Base-by-base conservation (phyloP, 2,113 vertebrate genomes). In the Thinocorus orbignyianus region DNA sequence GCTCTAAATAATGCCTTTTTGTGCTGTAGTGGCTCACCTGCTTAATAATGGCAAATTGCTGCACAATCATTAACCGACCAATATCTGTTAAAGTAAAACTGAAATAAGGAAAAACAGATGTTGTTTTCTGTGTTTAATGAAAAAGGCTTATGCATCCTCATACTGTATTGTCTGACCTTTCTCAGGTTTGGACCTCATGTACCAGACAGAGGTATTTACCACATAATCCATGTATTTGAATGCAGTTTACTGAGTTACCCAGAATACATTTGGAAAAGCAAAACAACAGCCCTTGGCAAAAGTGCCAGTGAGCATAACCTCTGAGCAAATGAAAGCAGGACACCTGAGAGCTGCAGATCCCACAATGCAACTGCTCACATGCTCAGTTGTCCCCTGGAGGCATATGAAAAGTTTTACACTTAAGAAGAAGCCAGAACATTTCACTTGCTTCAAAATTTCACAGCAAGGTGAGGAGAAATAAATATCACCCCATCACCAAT, bases 71-170 rank as follows among this genome's bases (percentile, higher is more conserved):
- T 95, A 95, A 95, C 70, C 0, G 0, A 93, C 64, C 72, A 68
- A 92, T 97, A 85, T 73, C 92, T 95, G 83, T 31, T 84, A 93
- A 96, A 94, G 58, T 64, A 95, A 95, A 90, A 81, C 19, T 35
- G 70, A 81, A 91, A 76, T 95, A 94, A 84, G 76, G 86, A 79
- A 93, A 97, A 96, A 39, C 96, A 97, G 95, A 97, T 94, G 86
- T 92, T 95, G 81, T 86, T 97, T 95, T 93, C 77, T 33, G 39
- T 62, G 16, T 86, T 86, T 93, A 93, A 96, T 95, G 91, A 96
- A 91, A 97, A 94, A 74, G 73, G 55, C 33, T 95, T 95, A 95
- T 89, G 92, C 80, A 86, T 90, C 70, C 55, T 91, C 92, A 79
- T 76, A 73, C 16, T 0, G 0, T 49, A 54, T 78, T 86, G 25